Conservation (phyloP, 2,113 vertebrate species). For the Mixornis gularis region DNA sequence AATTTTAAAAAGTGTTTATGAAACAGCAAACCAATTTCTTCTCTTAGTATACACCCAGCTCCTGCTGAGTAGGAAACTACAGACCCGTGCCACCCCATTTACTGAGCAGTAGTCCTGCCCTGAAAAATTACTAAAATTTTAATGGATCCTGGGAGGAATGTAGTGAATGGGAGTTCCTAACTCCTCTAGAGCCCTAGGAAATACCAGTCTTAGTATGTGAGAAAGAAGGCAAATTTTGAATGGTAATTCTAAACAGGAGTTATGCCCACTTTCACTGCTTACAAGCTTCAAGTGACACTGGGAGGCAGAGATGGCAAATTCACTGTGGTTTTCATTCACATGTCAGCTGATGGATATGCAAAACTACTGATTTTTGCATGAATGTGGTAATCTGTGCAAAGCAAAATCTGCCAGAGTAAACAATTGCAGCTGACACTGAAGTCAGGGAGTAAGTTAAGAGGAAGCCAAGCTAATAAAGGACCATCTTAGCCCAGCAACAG, state of each 20-base stretch:
- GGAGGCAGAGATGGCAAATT: background rate
- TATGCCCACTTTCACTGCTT: background rate
- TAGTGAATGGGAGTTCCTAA: background rate
- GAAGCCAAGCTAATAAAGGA: background rate
- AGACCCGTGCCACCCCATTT: background rate
- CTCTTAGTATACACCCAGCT: background rate
- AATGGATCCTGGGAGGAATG: background rate
- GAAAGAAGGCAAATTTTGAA: background rate
- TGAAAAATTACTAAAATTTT: background rate
- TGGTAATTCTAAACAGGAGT: background rate
- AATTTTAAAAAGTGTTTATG: background rate
- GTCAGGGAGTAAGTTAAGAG: background rate
- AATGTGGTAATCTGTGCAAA: background rate
- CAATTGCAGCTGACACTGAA: background rate
- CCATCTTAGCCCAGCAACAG: background rate
- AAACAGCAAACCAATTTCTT: background rate
- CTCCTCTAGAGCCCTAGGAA: background rate
- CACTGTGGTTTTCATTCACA: background rate
- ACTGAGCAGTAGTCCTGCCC: background rate
- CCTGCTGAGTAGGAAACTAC: background rate
- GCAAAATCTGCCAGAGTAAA: slow-evolving; percentile 2
- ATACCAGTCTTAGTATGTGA: background rate
- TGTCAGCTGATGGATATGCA: background rate
- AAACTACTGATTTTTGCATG: background rate
- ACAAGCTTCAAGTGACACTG: background rate